Conservation (phyloP, 1,140 invertebrate species). For the Patella vulgata region DNA sequence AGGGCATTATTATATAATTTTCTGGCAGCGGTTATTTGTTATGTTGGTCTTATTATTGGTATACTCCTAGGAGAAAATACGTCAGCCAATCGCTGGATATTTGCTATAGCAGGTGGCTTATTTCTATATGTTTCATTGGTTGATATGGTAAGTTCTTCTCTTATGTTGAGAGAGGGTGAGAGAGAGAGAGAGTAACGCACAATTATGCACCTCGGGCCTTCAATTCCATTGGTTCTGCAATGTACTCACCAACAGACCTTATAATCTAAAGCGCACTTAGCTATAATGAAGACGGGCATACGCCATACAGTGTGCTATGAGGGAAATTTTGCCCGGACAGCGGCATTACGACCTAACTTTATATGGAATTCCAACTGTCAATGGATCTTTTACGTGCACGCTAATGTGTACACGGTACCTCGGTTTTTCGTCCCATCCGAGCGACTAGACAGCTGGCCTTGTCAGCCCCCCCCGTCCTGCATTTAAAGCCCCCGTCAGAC, state of each 20-base stretch:
- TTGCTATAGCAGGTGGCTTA: slow-evolving; percentile 73
- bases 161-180: background rate
- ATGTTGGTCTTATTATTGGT: slow-evolving; percentile 73
- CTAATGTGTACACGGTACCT: too few relatives aligned
- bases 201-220: background rate
- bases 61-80: slow-evolving; percentile 60
- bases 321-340: too few relatives aligned
- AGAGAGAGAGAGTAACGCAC: background rate
- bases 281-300: too few relatives aligned
- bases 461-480: too few relatives aligned
- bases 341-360: too few relatives aligned
- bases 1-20: slow-evolving; percentile 77
- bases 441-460: too few relatives aligned
- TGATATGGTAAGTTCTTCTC: slow-evolving; percentile 71
- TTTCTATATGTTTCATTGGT: slow-evolving; percentile 75
- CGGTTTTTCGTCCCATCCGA: too few relatives aligned
- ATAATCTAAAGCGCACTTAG: too few relatives aligned
- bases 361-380: too few relatives aligned
- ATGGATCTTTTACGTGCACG: too few relatives aligned
- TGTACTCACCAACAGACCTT: background rate
- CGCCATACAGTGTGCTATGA: too few relatives aligned
- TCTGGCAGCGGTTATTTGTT: slow-evolving; percentile 74
- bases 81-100: slow-evolving; percentile 69
- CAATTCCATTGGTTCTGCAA: background rate
- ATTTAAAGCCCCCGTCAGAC: too few relatives aligned